Evolutionary conservation across 1,140 invertebrate genomes (phyloP), one percentile per base, ranked within the genome.

Genomic region (Macrotrachela quadricornifera): DNA sequence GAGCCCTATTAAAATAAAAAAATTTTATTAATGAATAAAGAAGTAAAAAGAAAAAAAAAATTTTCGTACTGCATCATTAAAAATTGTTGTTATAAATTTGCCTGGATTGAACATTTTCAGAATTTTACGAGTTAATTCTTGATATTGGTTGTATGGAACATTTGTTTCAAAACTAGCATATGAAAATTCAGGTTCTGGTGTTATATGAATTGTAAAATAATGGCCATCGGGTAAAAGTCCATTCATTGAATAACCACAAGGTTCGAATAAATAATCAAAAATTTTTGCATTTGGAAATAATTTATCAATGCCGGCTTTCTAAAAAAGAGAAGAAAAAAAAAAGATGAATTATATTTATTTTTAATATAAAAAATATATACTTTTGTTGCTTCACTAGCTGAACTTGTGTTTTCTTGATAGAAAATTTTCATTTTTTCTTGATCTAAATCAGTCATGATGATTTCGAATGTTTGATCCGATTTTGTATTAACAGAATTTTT

Each of bases 241-340:
- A 68, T 99, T 99, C 90, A 97, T 96, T 8, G 88, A 95, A 69
- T 99, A 99, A 38, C 92, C 92, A 71, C 90, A 96, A 0, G 92
- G 92, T 59, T 95, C 84, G 68, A 97, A 99, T 37, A 96, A 72
- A 65, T 82, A 92, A 64, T 96, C 91, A 71, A 97, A 91, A 59
- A 96, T 92, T 40, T 80, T 70, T 77, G 90, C 85, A 49, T 81
- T 83, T 3, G 91, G 90, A 55, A 97, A 78, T 38, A 99, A 77
- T 61, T 82, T 80, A 64, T 86, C 80, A 57, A 96, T 96, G 50
- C 90, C 88, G 17, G 88, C 85, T 68, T 80, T 30, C 21, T 30
- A 30, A 4, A n/a, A n/a, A n/a, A n/a, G n/a, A n/a, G n/a, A 30
- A 30, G 21, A 30, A 30, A 8, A 30, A 30, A 30, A 30, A 30